Percentiles rank a stretch among this genome's conserved stretches.
phyloP scores from a whole-genome alignment of 2,113 vertebrate species.

The Crotalus viridis region DNA sequence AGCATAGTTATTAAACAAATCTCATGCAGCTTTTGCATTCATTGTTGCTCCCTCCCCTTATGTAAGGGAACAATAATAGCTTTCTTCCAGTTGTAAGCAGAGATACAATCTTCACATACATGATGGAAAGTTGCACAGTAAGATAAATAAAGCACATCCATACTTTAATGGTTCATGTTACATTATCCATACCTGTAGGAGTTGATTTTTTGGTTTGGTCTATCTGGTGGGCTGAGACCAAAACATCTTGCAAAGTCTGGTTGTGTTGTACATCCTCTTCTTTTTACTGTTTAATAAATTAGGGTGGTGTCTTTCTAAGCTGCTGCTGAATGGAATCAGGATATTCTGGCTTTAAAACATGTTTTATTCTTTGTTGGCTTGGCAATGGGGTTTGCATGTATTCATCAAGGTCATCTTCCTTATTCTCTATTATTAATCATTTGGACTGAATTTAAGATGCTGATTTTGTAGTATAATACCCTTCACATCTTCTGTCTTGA shows the following conservation, averaged over 20 bases:
- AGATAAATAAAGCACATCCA: neutral
- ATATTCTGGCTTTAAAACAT: neutral
- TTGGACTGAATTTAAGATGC: neutral
- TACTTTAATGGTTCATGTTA: neutral
- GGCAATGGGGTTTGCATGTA: neutral
- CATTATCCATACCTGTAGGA: neutral
- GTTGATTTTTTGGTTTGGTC: neutral
- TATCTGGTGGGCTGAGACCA: neutral
- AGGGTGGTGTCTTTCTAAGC: neutral
- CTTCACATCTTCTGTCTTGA: neutral
- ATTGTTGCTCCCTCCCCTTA: neutral
- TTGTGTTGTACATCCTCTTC: neutral
- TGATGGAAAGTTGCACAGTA: neutral
- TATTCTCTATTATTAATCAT: neutral
- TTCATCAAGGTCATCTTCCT: neutral
- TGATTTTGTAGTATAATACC: neutral
- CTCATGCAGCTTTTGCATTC: neutral
- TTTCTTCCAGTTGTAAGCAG: neutral
- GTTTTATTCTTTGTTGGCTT: neutral
- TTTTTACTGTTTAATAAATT: neutral
- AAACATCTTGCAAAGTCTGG: neutral
- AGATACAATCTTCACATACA: neutral
- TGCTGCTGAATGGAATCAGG: neutral
- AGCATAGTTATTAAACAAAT: neutral
- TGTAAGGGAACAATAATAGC: neutral